These are phyloP conservation scores for Oscheius sp. DNA, from an alignment of 2,888 invertebrate species.

Conservation along the genomic window DNA sequence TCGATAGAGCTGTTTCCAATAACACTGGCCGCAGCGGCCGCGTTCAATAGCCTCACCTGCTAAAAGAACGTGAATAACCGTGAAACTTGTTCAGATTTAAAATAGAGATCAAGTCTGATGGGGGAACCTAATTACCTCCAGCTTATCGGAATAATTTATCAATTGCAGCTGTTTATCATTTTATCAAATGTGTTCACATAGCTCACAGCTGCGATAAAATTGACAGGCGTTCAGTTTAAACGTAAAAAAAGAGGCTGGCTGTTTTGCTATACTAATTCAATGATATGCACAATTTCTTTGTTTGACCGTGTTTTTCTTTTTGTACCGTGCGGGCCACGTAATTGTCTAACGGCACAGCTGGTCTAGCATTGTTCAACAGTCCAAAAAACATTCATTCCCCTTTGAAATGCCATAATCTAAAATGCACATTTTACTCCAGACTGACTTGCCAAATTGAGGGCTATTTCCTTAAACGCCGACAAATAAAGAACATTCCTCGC, in stretches of 20 bases:
- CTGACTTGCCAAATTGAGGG: too few species aligned
- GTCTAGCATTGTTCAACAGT: too few species aligned
- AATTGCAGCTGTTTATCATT: not conserved
- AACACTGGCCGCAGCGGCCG: slow-evolving; percentile 27
- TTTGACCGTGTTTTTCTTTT: too few species aligned
- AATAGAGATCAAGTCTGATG: not conserved
- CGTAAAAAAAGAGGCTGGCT: too few species aligned
- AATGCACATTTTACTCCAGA: too few species aligned
- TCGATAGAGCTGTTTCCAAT: slow-evolving; percentile 32
- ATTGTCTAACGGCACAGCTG: slow-evolving; percentile 1
- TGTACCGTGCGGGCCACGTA: not conserved
- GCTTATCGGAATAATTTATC: not conserved
- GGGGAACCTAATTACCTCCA: not conserved
- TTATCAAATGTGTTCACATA: not conserved
- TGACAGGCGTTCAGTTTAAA: too few species aligned
- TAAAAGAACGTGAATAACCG: slow-evolving; percentile 22
- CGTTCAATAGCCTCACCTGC: slow-evolving; percentile 30
- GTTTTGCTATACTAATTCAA: too few species aligned
- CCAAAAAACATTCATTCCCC: too few species aligned
- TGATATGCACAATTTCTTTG: too few species aligned
- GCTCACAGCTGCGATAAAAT: too few species aligned
- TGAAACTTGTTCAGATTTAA: slow-evolving; percentile 14
- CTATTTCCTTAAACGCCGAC: not conserved
- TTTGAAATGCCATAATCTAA: too few species aligned
- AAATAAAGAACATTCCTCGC: not conserved